Evolutionary conservation across 2,113 vertebrate genomes (phyloP).

Genomic region (Acanthisitta chloris): DNA sequence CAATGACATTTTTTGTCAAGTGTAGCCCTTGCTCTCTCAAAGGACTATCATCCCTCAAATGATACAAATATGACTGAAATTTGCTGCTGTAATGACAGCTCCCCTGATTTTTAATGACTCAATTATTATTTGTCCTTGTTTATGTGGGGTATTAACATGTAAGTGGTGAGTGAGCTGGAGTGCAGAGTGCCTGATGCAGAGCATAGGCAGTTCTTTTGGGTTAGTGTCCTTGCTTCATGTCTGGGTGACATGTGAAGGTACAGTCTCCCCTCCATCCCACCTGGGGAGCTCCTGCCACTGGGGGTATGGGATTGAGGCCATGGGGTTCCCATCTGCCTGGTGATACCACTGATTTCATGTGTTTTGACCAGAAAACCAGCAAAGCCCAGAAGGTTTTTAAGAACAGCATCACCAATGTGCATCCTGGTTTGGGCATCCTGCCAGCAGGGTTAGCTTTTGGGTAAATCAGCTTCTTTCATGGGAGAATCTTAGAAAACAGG

Average conservation of each 20-base stretch:
- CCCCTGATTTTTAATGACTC: neutral
- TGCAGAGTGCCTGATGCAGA: rapidly evolving
- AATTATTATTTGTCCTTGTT: neutral
- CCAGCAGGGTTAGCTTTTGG: neutral
- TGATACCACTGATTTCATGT: neutral
- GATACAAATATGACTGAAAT: neutral
- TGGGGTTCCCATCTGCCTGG: neutral
- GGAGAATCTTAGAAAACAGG: neutral
- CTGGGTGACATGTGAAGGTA: neutral
- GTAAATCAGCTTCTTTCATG: neutral
- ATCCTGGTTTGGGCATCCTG: neutral
- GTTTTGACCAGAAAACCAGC: neutral
- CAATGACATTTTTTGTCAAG: neutral
- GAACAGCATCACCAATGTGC: neutral
- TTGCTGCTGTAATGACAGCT: neutral
- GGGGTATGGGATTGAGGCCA: rapidly evolving
- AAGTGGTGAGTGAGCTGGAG: neutral
- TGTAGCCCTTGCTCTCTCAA: too few species aligned
- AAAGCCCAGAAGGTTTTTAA: neutral
- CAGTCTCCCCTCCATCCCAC: rapidly evolving
- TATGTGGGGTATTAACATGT: neutral
- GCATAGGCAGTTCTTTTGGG: neutral
- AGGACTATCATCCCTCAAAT: neutral
- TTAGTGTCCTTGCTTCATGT: neutral
- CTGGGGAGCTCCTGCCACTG: neutral